These are phyloP conservation scores for Diadema setosum DNA, from an alignment of 35 echinoderm and acorn worm genomes.

Conservation along the genomic window DNA sequence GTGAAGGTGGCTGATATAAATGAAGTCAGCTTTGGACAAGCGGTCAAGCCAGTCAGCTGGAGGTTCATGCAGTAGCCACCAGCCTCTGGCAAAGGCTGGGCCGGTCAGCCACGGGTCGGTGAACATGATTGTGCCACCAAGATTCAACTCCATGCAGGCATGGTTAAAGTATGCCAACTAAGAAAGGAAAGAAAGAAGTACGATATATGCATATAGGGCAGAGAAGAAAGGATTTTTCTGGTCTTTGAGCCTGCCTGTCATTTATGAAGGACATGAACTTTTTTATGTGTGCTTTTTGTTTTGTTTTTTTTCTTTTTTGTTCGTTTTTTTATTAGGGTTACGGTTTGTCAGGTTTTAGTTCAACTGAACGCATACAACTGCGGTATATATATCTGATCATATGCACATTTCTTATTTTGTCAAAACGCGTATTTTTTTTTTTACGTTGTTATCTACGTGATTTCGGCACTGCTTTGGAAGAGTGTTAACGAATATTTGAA, in stretches of 20 bases:
- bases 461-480: no score
- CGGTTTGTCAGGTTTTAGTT: no score
- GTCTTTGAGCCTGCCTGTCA: neutral
- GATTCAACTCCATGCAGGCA: conserved; percentile 82
- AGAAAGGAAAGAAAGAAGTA: neutral
- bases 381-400: no score
- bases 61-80: conserved; percentile 94
- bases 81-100: conserved; percentile 89
- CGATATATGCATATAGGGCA: neutral
- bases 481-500: no score
- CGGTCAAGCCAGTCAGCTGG: conserved; percentile 82
- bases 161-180: conserved; percentile 89
- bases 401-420: no score
- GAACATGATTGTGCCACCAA: conserved; percentile 74
- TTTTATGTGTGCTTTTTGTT: no score
- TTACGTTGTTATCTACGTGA: no score
- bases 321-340: no score
- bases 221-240: neutral
- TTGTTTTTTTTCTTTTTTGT: no score
- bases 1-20: conserved; percentile 94
- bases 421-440: no score
- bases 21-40: conserved; percentile 83
- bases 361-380: no score
- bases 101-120: conserved; percentile 92
- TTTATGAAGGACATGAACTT: no score